These are phyloP conservation scores for Smutsia gigantea DNA, from an alignment of 2,797 vertebrate genomes.

Conservation along the genomic window DNA sequence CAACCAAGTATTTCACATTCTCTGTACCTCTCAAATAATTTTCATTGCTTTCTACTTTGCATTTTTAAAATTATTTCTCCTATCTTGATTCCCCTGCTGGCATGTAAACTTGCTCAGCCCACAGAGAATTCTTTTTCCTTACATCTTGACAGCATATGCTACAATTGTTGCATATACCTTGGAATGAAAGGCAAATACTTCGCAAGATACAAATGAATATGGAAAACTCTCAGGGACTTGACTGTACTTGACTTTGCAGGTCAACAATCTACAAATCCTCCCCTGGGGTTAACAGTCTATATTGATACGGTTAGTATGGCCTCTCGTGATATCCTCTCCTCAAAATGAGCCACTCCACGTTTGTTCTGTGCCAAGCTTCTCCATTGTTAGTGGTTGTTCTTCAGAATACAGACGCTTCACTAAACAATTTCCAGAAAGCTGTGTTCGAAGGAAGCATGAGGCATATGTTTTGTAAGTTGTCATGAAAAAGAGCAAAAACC, in stretches of 20 bases:
- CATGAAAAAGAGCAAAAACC: constrained; percentile 25
- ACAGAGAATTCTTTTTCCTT: not conserved
- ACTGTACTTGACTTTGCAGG: not conserved
- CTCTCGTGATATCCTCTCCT: not conserved
- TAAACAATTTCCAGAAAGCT: not conserved
- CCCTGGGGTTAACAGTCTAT: not conserved
- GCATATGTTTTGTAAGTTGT: not conserved
- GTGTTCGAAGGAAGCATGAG: constrained; percentile 16
- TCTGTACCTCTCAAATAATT: not conserved
- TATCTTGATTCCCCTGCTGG: constrained; percentile 5
- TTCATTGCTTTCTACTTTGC: not conserved
- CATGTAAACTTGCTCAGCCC: not conserved
- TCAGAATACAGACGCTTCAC: not conserved
- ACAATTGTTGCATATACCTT: constrained; percentile 16
- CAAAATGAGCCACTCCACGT: not conserved
- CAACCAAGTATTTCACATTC: not conserved
- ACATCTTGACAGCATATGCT: not conserved
- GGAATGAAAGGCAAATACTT: not conserved
- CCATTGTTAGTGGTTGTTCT: not conserved
- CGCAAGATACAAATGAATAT: not conserved
- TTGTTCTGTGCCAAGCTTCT: not conserved
- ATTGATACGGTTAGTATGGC: not conserved
- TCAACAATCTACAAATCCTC: not conserved
- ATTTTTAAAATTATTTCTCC: constrained; percentile 34
- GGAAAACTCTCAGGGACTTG: not conserved